Base-by-base conservation (phyloP, 2,797 vertebrate species). In the Onychomys leucogaster region DNA sequence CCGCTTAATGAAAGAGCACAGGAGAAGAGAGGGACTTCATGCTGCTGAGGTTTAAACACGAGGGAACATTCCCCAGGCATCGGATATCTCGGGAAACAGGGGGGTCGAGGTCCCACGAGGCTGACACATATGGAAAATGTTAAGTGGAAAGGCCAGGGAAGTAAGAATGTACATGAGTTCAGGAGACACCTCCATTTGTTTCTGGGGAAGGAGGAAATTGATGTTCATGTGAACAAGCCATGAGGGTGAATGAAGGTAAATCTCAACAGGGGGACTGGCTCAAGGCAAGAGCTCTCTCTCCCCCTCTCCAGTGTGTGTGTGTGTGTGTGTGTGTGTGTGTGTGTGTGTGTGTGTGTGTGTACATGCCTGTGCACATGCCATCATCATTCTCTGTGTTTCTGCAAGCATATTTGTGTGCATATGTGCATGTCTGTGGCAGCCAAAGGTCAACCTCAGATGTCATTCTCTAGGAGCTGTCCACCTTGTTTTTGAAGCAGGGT, bases 151-250 rank as follows among this genome's bases (percentile, higher is more conserved):
- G 96, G 98, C 46, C 34, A 97, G 92, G n/a, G 96, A 93, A 97
- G 97, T 96, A 92, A 94, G 98, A 88, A 97, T 85, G 89, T 76
- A 97, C 96, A 91, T 16, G 82, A 96, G 97, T 97, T 98, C 97
- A 98, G 78, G 98, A 98, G 97, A 98, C 98, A 98, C 97, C 98
- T 98, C 96, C 92, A 98, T 97, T 97, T 98, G 98, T 97, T 98
- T 96, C 97, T 96, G 94, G 63, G 89, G 92, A 91, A 95, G 95
- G 97, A 98, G 96, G 96, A 97, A 98, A 98, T 97, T 98, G 98
- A 97, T 90, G 85, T 11, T 87, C 96, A 73, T 59, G 97, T 67
- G 89, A 97, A 97, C 98, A 97, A 98, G 96, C 97, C 97, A 94
- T 97, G 94, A 97, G 98, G 91, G 95, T 94, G 97, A 96, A 97